Evolutionary conservation across 2,797 vertebrate genomes (phyloP).

Genomic region (Ibycter americanus): DNA sequence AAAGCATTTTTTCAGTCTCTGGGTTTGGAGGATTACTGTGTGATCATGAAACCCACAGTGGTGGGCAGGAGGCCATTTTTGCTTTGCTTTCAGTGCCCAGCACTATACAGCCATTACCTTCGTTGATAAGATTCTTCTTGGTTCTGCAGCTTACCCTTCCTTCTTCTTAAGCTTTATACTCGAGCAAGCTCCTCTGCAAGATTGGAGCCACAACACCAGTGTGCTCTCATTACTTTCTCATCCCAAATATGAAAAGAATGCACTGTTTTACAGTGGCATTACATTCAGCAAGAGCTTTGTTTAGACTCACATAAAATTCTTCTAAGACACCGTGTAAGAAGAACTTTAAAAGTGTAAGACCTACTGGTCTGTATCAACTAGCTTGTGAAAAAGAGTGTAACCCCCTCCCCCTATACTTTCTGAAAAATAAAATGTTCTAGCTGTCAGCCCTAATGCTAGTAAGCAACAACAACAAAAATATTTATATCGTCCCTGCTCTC

Average conservation of each 20-base stretch:
- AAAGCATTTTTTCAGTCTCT: neutral
- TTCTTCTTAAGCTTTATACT: neutral
- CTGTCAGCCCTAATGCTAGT: neutral
- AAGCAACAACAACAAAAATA: neutral
- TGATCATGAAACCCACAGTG: neutral
- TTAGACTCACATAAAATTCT: slow-evolving; percentile 21
- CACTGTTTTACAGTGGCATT: neutral
- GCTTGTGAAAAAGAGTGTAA: neutral
- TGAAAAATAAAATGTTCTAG: neutral
- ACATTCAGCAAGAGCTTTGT: neutral
- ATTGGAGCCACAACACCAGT: neutral
- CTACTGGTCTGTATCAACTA: neutral
- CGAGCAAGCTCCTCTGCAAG: neutral
- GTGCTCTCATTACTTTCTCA: neutral
- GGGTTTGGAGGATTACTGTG: neutral
- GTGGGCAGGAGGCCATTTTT: neutral
- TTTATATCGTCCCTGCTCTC: neutral
- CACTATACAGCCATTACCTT: neutral
- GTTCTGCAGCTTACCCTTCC: neutral
- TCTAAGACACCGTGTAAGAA: neutral
- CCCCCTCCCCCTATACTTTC: neutral
- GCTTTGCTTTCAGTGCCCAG: neutral
- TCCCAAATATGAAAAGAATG: neutral
- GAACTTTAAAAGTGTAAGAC: neutral
- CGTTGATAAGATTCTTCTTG: neutral